Percentiles rank a stretch among this genome's conserved stretches.
These are phyloP conservation scores for Willowsia nigromaculata DNA, from an alignment of 2,888 invertebrate genomes.

Conservation along the genomic window DNA sequence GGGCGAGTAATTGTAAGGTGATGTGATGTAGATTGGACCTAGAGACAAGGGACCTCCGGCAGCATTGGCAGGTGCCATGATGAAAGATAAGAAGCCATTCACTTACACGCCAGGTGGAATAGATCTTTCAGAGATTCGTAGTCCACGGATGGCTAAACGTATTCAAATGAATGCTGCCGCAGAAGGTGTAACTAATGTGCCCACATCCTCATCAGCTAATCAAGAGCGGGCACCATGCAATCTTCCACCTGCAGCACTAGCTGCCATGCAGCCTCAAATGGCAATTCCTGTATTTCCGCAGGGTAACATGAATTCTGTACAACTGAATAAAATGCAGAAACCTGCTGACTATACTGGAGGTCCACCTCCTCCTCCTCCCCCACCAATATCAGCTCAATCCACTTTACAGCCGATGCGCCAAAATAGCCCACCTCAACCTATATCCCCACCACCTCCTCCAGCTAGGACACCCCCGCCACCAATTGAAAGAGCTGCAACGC, in stretches of 20 bases:
- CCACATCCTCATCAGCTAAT: conserved; percentile 80
- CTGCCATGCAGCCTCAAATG: conserved; percentile 84
- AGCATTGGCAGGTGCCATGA: conserved; percentile 95
- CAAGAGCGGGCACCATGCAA: conserved; percentile 79
- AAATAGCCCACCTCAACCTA: conserved; percentile 45
- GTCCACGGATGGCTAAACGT: conserved; percentile 93
- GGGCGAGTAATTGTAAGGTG: neutral
- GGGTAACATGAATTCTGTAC: conserved; percentile 74
- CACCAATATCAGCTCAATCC: conserved; percentile 79
- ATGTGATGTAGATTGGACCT: conserved; percentile 76
- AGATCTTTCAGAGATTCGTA: conserved; percentile 93
- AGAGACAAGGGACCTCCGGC: conserved; percentile 85
- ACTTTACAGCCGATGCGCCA: conserved; percentile 1
- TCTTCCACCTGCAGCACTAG: conserved; percentile 85
- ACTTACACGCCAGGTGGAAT: conserved; percentile 97
- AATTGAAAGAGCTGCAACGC: conserved; percentile 79
- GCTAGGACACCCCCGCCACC: conserved; percentile 79
- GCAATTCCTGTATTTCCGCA: conserved; percentile 85
- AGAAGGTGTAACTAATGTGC: conserved; percentile 85
- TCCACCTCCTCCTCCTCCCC: conserved; percentile 78
- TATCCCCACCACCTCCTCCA: conserved; percentile 47
- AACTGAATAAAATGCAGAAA: conserved; percentile 71
- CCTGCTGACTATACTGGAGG: conserved; percentile 69
- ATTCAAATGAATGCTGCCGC: conserved; percentile 86
- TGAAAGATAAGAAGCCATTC: conserved; percentile 97